phyloP scores from a whole-genome alignment of 2,113 vertebrate species.

The Accipiter cooperii region DNA sequence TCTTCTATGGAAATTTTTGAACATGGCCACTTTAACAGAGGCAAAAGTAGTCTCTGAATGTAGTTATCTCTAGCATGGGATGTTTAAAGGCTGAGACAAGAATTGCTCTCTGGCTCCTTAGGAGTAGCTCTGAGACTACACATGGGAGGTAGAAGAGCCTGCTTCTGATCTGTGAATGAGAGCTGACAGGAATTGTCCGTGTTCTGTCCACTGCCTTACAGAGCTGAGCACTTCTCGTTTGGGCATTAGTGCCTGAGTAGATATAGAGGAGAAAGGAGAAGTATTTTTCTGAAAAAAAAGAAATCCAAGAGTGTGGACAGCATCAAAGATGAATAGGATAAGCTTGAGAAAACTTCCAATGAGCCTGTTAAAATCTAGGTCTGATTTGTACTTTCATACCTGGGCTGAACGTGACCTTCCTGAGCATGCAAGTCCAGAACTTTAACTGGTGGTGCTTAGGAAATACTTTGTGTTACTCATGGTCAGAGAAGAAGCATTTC shows the following conservation, averaged over 20 bases:
- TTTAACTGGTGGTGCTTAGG: neutral
- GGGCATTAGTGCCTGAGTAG: neutral
- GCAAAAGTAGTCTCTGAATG: neutral
- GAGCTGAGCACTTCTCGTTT: neutral
- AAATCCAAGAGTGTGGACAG: neutral
- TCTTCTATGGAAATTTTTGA: neutral
- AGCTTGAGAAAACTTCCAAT: neutral
- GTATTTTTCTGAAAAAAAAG: neutral
- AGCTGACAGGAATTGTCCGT: rapidly evolving
- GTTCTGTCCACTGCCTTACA: neutral
- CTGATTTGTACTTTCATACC: neutral
- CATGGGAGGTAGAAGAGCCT: rapidly evolving
- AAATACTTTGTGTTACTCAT: neutral
- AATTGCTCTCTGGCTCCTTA: neutral
- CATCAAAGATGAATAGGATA: neutral
- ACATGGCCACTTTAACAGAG: neutral
- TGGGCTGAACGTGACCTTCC: neutral
- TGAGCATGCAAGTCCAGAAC: neutral
- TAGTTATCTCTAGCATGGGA: neutral
- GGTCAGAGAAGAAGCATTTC: neutral
- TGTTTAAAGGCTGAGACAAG: neutral
- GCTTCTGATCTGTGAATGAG: neutral
- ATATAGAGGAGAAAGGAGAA: neutral
- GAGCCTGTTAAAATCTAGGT: neutral
- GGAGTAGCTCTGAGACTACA: neutral